A percentile compares a stretch with the other conserved stretches of the same genome.
Evolutionary conservation across 2,797 vertebrate species (phyloP).

Genomic region (Oreortyx pictus): DNA sequence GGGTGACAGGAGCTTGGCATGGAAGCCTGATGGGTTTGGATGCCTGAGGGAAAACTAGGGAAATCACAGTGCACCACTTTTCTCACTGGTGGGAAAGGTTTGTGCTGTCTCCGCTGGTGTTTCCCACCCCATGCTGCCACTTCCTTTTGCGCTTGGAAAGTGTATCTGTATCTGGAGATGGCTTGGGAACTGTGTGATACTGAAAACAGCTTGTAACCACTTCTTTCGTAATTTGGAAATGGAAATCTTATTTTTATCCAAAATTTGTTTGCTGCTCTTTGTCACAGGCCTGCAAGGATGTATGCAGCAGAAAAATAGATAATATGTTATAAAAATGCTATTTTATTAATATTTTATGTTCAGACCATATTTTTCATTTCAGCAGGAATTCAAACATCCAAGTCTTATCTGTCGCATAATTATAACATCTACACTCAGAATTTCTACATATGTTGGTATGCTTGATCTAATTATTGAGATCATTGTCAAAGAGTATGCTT

Average conservation of each 20-base stretch:
- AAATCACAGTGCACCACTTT: neutral
- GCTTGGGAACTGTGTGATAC: neutral
- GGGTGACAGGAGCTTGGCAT: conserved; percentile 52
- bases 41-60: neutral
- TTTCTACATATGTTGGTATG: neutral
- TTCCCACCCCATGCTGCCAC: fast-evolving
- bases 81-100: neutral
- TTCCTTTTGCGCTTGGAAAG: fast-evolving
- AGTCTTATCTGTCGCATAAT: neutral
- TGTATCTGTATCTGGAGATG: neutral
- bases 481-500: neutral
- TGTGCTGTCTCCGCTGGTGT: fast-evolving
- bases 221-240: neutral
- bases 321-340: neutral
- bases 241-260: neutral
- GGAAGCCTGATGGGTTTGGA: conserved; percentile 5
- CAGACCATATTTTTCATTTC: neutral
- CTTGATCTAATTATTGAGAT: neutral
- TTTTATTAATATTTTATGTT: neutral
- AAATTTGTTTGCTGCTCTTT: neutral
- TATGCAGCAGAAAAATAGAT: neutral
- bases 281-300: fast-evolving
- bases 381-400: neutral
- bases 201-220: too few relatives aligned
- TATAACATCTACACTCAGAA: neutral